Evolutionary conservation across 2,888 invertebrate genomes (phyloP).

Genomic region (Eledona agricola): DNA sequence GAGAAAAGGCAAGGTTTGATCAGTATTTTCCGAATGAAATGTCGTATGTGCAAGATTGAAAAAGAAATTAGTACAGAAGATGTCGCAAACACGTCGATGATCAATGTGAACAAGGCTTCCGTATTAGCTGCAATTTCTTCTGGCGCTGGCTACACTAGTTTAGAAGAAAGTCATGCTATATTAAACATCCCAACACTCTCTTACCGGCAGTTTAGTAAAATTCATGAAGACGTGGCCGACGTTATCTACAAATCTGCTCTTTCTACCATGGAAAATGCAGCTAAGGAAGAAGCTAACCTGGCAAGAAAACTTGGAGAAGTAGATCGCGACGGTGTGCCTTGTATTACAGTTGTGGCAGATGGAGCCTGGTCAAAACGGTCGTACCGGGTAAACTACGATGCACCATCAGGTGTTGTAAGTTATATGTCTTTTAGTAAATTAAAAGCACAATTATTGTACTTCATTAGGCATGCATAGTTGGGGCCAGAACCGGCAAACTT

Average conservation of each 20-base stretch:
- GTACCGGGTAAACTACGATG: constrained; percentile 15
- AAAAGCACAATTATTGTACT: background rate
- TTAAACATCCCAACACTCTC: constrained; percentile 3
- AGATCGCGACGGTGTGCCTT: constrained; percentile 26
- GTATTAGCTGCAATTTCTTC: constrained; percentile 1
- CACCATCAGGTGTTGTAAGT: constrained; percentile 10
- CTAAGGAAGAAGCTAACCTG: constrained; percentile 5
- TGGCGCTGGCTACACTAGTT: background rate
- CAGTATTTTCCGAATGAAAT: background rate
- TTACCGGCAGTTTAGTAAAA: background rate
- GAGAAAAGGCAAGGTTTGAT: background rate
- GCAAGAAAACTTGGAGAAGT: constrained; percentile 11
- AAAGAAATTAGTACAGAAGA: constrained; percentile 3
- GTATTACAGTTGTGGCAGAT: constrained; percentile 33
- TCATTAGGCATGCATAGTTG: constrained; percentile 21
- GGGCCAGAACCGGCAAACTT: constrained; percentile 15
- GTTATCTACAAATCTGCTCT: constrained; percentile 2
- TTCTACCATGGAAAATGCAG: constrained; percentile 2
- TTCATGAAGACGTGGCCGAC: background rate
- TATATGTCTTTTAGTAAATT: background rate
- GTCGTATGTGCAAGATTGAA: constrained; percentile 1
- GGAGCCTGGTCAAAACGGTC: constrained; percentile 37
- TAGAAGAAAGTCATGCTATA: background rate
- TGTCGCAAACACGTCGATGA: background rate
- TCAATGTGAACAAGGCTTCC: background rate